Evolutionary conservation across 2,113 vertebrate genomes (phyloP).

Genomic region (Cebidichthys violaceus): DNA sequence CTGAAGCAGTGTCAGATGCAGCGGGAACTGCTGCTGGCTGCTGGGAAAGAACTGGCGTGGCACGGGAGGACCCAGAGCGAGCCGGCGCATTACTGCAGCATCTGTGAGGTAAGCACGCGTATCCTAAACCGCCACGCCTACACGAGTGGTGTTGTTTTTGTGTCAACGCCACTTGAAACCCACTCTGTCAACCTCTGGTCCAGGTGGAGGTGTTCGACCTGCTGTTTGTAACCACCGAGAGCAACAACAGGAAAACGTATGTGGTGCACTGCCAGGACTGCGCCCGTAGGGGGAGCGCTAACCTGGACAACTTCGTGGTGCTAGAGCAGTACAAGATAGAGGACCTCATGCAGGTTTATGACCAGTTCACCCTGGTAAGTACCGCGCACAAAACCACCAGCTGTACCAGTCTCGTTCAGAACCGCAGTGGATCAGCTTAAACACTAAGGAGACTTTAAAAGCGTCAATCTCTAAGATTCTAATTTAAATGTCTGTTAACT

Average conservation of each 20-base stretch:
- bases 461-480: neutral
- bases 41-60: conserved; percentile 93
- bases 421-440: neutral
- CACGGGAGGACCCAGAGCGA: conserved; percentile 94
- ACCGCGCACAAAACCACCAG: neutral
- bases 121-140: neutral
- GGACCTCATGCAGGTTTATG: conserved; percentile 97
- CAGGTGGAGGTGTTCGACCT: conserved; percentile 97
- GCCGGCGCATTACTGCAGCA: conserved; percentile 96
- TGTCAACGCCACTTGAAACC: neutral
- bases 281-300: conserved; percentile 90
- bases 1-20: conserved; percentile 95
- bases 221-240: conserved; percentile 96
- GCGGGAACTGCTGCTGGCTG: conserved; percentile 90
- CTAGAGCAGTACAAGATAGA: conserved; percentile 98
- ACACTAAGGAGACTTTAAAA: neutral
- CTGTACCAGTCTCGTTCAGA: neutral
- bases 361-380: conserved; percentile 99
- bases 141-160: neutral
- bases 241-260: conserved; percentile 93
- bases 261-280: conserved; percentile 97
- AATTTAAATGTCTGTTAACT: neutral
- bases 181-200: conserved; percentile 38
- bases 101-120: conserved; percentile 89
- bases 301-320: conserved; percentile 97